Evolutionary conservation across 2,888 invertebrate species (phyloP), one percentile per base, ranked within the genome.

Genomic region (Eristalis pertinax): DNA sequence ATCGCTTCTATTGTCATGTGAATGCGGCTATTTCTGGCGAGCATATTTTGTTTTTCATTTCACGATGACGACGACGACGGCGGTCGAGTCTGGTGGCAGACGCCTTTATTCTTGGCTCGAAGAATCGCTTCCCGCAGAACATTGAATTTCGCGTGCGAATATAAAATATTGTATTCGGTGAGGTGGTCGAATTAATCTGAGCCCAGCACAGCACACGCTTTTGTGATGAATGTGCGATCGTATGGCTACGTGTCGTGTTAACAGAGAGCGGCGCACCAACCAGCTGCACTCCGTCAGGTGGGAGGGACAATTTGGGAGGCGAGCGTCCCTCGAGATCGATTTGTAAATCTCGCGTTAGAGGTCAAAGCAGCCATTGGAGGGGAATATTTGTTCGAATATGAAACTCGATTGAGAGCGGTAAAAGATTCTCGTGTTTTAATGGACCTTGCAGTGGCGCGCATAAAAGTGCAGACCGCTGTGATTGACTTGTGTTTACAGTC

Each of bases 181-280:
- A 13, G 69, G 5, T 35, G 32, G 69, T 13, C 24, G 58, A 70
- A 70, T 70, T 70, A 60, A 70, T 70, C 38, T 60, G 38, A 60
- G 13, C 24, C 13, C 60, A 26, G 60, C 26, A 50, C 19, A 19
- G 19, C 50, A 50, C 50, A 50, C 19, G 50, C 26, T 5, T 19
- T 19, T 50, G 50, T 50, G 50, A 50, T 50, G 8, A 22, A 50
- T 50, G 19, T 19, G 50, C 50, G 50, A 19, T 50, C 50, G 19
- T 50, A 50, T 50, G 43, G 43, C n/a, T 41, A 24, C 41, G 67
- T 43, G 67, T 22, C 67, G 43, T 68, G 50, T 68, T 50, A 50
- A 68, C 41, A 56, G 50, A 56, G 11, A 11, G 50, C 4, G 32
- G 32, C 32, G 32, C 32, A 32, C n/a, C 8, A 32, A 32, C 24